Conservation (phyloP, 1,140 invertebrate species). For the Neodiprion pinetum region DNA sequence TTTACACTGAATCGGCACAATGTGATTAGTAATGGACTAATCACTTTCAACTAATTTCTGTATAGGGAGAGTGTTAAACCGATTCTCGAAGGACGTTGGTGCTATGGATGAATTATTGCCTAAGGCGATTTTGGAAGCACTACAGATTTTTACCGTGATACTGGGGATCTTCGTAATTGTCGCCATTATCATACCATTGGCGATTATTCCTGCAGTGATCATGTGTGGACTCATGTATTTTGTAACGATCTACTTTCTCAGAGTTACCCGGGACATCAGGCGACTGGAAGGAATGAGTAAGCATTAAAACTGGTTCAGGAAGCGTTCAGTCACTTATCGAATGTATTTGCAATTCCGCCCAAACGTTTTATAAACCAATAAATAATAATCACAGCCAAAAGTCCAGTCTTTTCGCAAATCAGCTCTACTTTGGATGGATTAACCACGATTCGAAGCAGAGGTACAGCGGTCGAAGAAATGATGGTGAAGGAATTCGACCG, state of each 20-base stretch:
- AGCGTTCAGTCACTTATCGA: no score
- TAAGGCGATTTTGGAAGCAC: conserved; percentile 69
- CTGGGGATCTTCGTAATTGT: conserved; percentile 70
- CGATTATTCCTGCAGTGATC: conserved; percentile 70
- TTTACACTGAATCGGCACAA: no score
- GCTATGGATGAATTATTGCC: conserved; percentile 59
- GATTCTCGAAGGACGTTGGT: conserved; percentile 37
- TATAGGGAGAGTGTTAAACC: conserved; percentile 70
- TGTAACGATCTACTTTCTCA: conserved; percentile 74
- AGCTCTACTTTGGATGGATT: conserved; percentile 81
- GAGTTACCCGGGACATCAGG: conserved; percentile 78
- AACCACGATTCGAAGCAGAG: conserved; percentile 79
- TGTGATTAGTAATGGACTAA: no score
- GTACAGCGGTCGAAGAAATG: conserved; percentile 67
- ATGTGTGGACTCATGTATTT: conserved; percentile 71
- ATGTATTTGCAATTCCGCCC: no score
- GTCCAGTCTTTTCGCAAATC: conserved; percentile 80
- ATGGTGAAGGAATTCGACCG: conserved; percentile 77
- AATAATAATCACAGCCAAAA: conserved; percentile 63
- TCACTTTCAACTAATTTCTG: conserved; percentile 43
- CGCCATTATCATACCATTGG: conserved; percentile 72
- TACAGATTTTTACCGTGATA: conserved; percentile 70
- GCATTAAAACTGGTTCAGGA: background rate
- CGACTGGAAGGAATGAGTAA: conserved; percentile 79
- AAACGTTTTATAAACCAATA: no score